These are phyloP conservation scores for Alviniconcha strummeri DNA, from an alignment of 2,888 invertebrate genomes.

Conservation along the genomic window DNA sequence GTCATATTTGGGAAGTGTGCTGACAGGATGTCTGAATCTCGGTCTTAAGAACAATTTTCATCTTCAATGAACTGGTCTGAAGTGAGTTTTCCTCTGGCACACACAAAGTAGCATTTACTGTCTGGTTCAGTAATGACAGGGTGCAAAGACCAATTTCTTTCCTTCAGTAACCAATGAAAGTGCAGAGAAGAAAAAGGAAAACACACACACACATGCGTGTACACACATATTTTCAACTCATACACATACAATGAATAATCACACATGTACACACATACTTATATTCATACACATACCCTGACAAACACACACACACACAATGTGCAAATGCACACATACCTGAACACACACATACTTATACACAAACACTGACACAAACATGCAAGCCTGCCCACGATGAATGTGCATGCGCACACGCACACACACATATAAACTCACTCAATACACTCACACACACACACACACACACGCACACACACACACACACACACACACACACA, in stretches of 20 bases:
- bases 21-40: no score
- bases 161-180: no score
- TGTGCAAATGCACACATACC: neutral
- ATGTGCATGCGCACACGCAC: neutral
- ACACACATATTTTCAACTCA: neutral
- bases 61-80: no score
- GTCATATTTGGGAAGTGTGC: no score
- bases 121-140: no score
- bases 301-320: neutral
- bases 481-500: conserved; percentile 1
- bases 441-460: neutral
- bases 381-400: neutral
- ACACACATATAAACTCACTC: neutral
- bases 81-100: no score
- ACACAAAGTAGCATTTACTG: no score
- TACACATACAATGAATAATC: neutral
- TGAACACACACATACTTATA: neutral
- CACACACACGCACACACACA: neutral
- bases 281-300: neutral
- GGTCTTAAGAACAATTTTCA: no score
- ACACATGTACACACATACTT: neutral
- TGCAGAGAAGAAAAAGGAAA: no score
- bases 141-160: no score
- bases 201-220: neutral
- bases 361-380: neutral